phyloP scores from a whole-genome alignment of 2,797 vertebrate species.

The Gobio occitaniae region DNA sequence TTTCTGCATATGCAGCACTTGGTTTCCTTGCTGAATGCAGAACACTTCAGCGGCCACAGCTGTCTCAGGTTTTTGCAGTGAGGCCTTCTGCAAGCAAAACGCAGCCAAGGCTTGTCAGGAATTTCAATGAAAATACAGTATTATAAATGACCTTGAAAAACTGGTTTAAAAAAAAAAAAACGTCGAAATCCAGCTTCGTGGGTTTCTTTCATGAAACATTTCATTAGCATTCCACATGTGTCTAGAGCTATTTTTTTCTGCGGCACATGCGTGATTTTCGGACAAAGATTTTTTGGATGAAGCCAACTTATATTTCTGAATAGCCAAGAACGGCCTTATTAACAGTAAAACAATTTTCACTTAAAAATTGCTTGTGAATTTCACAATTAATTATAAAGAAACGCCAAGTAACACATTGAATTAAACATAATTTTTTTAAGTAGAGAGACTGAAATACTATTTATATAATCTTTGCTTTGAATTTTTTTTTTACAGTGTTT shows the following conservation, averaged over 20 bases:
- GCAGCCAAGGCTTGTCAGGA: slow-evolving; percentile 32
- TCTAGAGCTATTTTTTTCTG: background rate
- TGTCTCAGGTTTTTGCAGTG: slow-evolving; percentile 73
- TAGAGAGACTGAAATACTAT: background rate
- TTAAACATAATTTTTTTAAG: background rate
- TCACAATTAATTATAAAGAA: background rate
- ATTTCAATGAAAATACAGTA: slow-evolving; percentile 47
- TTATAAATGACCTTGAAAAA: slow-evolving; percentile 45
- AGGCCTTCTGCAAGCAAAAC: slow-evolving; percentile 76
- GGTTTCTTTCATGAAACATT: slow-evolving; percentile 2
- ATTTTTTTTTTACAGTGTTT: background rate
- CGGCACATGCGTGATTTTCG: background rate
- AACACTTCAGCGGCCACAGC: slow-evolving; percentile 54
- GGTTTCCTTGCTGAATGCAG: slow-evolving; percentile 46
- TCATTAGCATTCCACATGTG: background rate
- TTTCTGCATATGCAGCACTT: slow-evolving; percentile 49
- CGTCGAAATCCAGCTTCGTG: background rate
- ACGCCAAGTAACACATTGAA: background rate
- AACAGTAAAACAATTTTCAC: background rate
- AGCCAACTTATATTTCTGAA: background rate
- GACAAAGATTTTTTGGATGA: slow-evolving; percentile 1
- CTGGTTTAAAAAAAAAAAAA: background rate
- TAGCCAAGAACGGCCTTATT: background rate
- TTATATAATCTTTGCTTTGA: background rate
- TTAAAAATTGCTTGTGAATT: background rate